Base-by-base conservation (phyloP, 2,888 invertebrate species). In the Lasiommata megera region DNA sequence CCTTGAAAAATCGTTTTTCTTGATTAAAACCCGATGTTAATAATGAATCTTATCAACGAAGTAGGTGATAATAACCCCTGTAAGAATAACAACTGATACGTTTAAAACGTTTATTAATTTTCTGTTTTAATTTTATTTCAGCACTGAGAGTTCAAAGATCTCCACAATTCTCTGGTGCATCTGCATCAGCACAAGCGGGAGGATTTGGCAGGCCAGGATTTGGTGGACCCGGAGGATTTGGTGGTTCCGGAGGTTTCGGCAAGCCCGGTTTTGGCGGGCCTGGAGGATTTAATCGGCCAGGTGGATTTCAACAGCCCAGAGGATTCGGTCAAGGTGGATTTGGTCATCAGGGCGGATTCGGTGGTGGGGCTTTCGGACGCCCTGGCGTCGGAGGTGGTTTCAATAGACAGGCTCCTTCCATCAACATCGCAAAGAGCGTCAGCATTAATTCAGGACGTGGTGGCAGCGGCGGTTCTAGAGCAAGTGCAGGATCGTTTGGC, bases 341-440 rank as follows among this genome's bases (percentile, higher is more conserved):
- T n/a, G 56, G 56, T 23, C 23, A 23, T 2, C 23, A 23, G 23
- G 51, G 38, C 12, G 23, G 23, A 23, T 23, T 23, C 16, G 37
- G 29, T 17, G 47, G 54, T 1, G 44, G 48, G 12, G 59, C 56
- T 6, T 65, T 66, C 34, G 65, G 66, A 5, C 57, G 44, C 7
- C 44, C 54, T 14, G 52, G 40, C 14, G 48, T 62, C 40, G 61
- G 57, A 3, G 56, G 55, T 14, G 43, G 40, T 28, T 52, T 59
- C 40, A 58, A 52, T 5, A 8, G 55, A 23, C 54, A 59, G 7
- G 53, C 60, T 16, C 51, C 50, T 11, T 63, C 66, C 0, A 66
- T 71, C n/a, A 77, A 73, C 51, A 76, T 80, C 6, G 72, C 80
- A 6, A 80, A 80, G 67, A 79, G 77, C 58, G 71, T 80, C 36